Evolutionary conservation across 2,113 vertebrate species (phyloP).

Genomic region (Heteronetta atricapilla): DNA sequence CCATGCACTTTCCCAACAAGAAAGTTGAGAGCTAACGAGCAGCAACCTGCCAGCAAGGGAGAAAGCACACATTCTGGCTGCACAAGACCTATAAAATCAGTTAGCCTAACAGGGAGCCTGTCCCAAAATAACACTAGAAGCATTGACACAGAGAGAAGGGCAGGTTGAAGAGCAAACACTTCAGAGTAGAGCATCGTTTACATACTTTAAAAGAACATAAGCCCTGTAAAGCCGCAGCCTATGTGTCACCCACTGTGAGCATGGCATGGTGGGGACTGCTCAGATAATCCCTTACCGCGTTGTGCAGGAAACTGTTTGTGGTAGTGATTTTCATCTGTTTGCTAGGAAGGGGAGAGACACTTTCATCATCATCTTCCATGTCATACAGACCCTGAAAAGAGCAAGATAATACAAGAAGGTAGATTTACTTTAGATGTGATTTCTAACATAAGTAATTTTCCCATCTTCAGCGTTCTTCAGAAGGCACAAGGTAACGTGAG

Average conservation of each 20-base stretch:
- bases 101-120: background rate
- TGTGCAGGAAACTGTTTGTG: conserved; percentile 79
- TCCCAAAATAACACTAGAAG: background rate
- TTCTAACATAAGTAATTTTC: background rate
- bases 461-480: background rate
- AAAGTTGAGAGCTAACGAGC: background rate
- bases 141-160: background rate
- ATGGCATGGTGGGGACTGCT: background rate
- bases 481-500: background rate
- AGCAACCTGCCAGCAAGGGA: background rate
- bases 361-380: conserved; percentile 79
- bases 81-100: background rate
- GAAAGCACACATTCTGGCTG: background rate
- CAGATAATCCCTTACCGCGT: conserved; percentile 76
- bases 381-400: conserved; percentile 74
- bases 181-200: background rate
- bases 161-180: background rate
- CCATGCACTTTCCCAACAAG: background rate
- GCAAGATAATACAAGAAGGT: background rate
- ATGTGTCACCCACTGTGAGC: background rate
- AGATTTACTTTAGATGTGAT: background rate
- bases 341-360: conserved; percentile 65
- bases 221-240: background rate
- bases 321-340: conserved; percentile 91
- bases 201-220: background rate